Base-by-base conservation (phyloP, 2,797 vertebrate genomes). In the Nyctibius grandis region DNA sequence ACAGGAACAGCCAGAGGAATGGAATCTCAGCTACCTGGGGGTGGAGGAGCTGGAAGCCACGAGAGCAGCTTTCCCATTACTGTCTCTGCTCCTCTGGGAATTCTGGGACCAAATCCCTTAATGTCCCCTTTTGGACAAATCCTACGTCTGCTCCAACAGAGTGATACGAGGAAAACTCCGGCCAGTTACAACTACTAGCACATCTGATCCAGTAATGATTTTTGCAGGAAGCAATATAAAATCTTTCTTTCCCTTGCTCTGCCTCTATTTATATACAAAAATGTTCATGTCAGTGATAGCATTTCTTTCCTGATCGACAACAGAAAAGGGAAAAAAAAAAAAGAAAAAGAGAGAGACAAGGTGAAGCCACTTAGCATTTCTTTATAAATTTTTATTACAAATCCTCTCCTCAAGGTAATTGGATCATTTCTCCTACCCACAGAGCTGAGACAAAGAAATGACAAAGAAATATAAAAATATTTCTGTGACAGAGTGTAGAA, bases 401-500 rank as follows among this genome's bases (percentile, higher is more conserved):
- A 74, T 45, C 45, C 33, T 72, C 57, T 95, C 22, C 74, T 91
- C 45, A 44, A 81, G 25, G 38, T 81, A 94, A 90, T 68, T 48
- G 28, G 21, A 72, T 96, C 40, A 51, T 94, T 86, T 88, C 19
- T 88, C 36, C 93, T 91, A 78, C 64, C 45, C 23, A 74, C 68
- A 84, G 36, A 74, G 29, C 29, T 47, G 57, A 95, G 50, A 77
- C 23, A 79, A 93, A 73, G 60, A 93, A 79, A 91, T 81, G 48
- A 89, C 33, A 60, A 73, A 56, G 47, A 90, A 93, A 87, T 77
- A 86, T 21, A 87, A 79, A 95, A 93, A 80, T 77, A 79, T 20
- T 36, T 57, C 65, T 59, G 12, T 53, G 38, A 68, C 33, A 85
- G 54, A 73, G 44, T 40, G 9, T 15, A 64, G 48, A 82, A 93